Evolutionary conservation across 1,140 invertebrate species (phyloP).

Genomic region (Antheraea pernyi): DNA sequence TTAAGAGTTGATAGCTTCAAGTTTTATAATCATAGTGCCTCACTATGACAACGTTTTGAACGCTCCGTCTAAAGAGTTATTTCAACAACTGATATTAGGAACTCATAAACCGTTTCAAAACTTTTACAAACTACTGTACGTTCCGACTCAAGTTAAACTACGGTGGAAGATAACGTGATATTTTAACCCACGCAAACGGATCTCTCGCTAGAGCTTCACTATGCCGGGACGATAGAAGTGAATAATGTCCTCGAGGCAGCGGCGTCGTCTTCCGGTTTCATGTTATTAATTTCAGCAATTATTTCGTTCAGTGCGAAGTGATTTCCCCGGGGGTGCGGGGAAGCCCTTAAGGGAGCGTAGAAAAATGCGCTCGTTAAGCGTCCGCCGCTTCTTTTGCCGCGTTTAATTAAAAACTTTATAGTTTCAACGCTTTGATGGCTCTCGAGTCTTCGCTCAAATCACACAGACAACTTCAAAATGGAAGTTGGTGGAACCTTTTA

Average conservation of each 20-base stretch:
- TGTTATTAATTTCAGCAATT: constrained; percentile 69
- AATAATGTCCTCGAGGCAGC: constrained; percentile 5
- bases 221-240: constrained; percentile 32
- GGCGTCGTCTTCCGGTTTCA: constrained; percentile 42
- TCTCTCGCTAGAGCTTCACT: constrained; percentile 20
- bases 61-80: too few species aligned
- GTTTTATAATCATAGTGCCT: too few species aligned
- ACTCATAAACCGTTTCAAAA: too few species aligned
- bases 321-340: constrained; percentile 53
- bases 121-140: too few species aligned
- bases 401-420: constrained; percentile 75
- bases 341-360: constrained; percentile 51
- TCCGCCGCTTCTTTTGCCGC: constrained; percentile 41
- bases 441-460: constrained; percentile 28
- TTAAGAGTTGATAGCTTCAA: too few species aligned
- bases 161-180: too few species aligned
- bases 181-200: too few species aligned
- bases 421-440: constrained; percentile 42
- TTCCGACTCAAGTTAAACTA: too few species aligned
- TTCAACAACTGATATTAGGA: too few species aligned
- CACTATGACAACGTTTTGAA: too few species aligned
- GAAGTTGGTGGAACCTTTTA: background rate
- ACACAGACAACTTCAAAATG: constrained; percentile 21
- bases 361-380: constrained; percentile 70
- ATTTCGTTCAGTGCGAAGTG: constrained; percentile 49